Evolutionary conservation across 2,113 vertebrate genomes (phyloP).

Genomic region (Microtus richardsoni): DNA sequence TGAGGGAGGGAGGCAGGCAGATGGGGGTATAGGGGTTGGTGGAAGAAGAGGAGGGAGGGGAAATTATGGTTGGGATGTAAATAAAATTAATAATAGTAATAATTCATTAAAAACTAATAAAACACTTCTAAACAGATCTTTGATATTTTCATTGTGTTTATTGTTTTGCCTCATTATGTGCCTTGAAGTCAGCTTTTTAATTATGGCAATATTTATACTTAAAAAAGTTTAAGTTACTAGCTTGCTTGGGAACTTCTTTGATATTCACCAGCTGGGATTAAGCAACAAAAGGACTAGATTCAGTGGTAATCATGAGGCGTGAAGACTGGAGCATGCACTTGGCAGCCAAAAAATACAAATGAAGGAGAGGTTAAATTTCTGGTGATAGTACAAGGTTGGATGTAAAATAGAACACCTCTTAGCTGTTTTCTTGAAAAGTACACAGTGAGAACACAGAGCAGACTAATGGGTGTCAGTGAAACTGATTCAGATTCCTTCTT

Average conservation of each 20-base stretch:
- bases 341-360: background rate
- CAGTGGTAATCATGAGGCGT: background rate
- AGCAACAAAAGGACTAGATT: background rate
- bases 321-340: background rate
- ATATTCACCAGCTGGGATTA: background rate
- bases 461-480: background rate
- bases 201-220: constrained; percentile 1
- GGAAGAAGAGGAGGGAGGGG: background rate
- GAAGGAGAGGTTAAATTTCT: background rate
- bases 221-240: background rate
- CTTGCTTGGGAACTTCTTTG: background rate
- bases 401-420: constrained; percentile 16
- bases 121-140: background rate
- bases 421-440: background rate
- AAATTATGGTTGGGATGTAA: background rate
- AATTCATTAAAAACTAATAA: background rate
- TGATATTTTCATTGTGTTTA: background rate
- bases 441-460: background rate
- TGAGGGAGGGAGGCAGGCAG: background rate
- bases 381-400: background rate
- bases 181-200: constrained; percentile 21
- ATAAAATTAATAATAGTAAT: background rate
- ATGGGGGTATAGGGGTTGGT: background rate
- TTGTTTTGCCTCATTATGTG: background rate
- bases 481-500: background rate